Base-by-base conservation (phyloP, 2,888 invertebrate genomes). In the Drosophila imparisetae region DNA sequence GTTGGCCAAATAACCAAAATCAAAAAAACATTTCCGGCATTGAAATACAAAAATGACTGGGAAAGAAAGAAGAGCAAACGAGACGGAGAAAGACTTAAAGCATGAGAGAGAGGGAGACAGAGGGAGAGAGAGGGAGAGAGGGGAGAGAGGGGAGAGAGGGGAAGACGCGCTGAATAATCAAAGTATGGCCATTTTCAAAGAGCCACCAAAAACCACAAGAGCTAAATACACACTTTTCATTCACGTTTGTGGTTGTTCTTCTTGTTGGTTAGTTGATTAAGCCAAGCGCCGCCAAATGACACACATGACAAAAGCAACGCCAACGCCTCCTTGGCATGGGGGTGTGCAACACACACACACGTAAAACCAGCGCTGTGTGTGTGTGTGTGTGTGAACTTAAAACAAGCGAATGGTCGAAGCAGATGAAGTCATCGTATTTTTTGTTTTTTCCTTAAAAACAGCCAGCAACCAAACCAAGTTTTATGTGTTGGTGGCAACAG, bases 381-480 rank as follows among this genome's bases (percentile, higher is more conserved):
- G 42, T 54, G 29, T 73, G 48, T 73, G 53, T 66, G 53, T 73
- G 60, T 67, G 63, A 58, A 54, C 61, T 65, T 29, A 59, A 75
- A 76, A 66, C 52, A 71, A 80, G 55, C 60, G 69, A 70, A 78
- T 81, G 70, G 72, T 72, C 77, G 75, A 67, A 64, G 78, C 69
- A 80, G 83, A 83, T 83, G 85, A 83, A 83, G 85, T 83, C 83
- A 83, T 83, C 83, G 85, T 32, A 53, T 75, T 52, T 66, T 74
- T 80, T 80, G 77, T 82, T 80, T 82, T 72, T 73, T 80, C 81
- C 82, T 81, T 80, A 80, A 80, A 66, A 68, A 53, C 67, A 36
- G 45, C 52, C 70, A 71, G 57, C 69, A 73, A 40, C 24, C 57
- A 67, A 24, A 61, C 10, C 58, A 64, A 27, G 34, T 52, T 50